Percentiles rank a stretch among this genome's conserved stretches.
Conservation (phyloP, 2,113 vertebrate species). For the Panthera uncia region DNA sequence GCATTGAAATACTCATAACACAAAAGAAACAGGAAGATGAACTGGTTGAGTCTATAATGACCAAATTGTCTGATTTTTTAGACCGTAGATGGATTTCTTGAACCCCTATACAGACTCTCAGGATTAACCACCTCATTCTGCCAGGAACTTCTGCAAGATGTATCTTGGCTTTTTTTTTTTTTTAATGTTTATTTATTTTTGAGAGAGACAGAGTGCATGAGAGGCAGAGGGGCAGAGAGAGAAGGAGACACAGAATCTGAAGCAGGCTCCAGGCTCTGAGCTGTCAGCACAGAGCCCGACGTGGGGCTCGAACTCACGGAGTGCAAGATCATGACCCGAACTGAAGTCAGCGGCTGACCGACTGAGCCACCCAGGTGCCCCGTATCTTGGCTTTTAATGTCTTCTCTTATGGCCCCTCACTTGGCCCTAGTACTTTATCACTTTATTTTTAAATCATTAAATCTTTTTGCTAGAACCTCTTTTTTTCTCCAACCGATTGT, state of each 20-base stretch:
- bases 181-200: no score
- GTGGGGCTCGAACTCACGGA: no score
- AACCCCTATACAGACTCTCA: accelerated
- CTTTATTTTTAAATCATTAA: neutral
- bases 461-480: neutral
- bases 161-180: neutral
- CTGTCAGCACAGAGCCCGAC: no score
- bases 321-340: no score
- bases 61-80: neutral
- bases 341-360: no score
- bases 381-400: neutral
- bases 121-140: neutral
- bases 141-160: neutral
- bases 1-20: neutral
- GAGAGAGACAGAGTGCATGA: no score
- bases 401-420: neutral
- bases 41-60: neutral
- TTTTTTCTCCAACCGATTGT: neutral
- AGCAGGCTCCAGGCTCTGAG: no score
- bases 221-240: no score
- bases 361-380: no score
- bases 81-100: neutral
- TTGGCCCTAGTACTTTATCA: accelerated
- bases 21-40: neutral
- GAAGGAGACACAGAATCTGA: no score